phyloP scores from a whole-genome alignment of 2,113 vertebrate species.

The Dasypus novemcinctus region DNA sequence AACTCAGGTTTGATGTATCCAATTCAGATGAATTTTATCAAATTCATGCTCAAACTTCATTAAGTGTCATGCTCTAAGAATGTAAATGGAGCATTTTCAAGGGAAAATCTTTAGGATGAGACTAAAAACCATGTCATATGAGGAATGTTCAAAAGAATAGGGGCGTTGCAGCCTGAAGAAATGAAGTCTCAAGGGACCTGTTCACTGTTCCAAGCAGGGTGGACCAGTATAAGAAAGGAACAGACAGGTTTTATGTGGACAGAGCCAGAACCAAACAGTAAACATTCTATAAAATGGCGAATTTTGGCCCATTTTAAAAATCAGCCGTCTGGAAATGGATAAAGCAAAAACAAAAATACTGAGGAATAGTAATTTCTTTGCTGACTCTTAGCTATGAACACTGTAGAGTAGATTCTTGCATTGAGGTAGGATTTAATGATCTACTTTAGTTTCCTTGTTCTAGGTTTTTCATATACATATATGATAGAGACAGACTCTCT shows the following conservation, averaged over 20 bases:
- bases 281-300: neutral
- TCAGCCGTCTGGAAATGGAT: neutral
- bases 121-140: neutral
- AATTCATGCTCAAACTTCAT: neutral
- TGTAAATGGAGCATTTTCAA: neutral
- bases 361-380: conserved; percentile 1
- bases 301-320: neutral
- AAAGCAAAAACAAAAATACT: neutral
- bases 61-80: neutral
- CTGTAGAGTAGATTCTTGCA: neutral
- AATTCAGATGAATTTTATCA: neutral
- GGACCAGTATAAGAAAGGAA: neutral
- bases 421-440: neutral
- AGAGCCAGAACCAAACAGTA: neutral
- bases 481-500: neutral
- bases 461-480: neutral
- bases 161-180: neutral
- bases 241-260: neutral
- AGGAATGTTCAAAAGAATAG: neutral
- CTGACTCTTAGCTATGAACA: neutral
- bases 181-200: neutral
- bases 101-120: neutral
- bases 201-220: neutral
- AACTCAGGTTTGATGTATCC: neutral
- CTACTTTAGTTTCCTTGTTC: neutral